These are phyloP conservation scores for Monopis laevigella DNA, from an alignment of 2,888 invertebrate genomes.

Conservation along the genomic window DNA sequence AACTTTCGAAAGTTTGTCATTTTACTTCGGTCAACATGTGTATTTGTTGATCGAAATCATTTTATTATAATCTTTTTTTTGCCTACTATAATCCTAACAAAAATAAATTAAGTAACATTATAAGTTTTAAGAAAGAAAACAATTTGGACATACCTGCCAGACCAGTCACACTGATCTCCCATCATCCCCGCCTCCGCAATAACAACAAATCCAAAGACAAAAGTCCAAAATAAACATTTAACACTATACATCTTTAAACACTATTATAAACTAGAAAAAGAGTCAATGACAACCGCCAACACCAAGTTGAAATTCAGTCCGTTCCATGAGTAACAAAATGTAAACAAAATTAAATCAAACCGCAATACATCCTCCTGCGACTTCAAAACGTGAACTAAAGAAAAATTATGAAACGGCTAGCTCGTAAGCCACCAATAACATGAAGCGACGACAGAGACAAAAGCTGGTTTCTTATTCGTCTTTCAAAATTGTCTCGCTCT, in stretches of 20 bases:
- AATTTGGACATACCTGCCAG: constrained; percentile 68
- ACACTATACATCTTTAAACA: constrained; percentile 32
- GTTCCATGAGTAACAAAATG: constrained; percentile 23
- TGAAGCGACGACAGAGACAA: not conserved
- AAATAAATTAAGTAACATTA: too few species aligned
- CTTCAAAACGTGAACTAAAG: constrained; percentile 33
- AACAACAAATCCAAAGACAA: constrained; percentile 42
- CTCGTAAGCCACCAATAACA: not conserved
- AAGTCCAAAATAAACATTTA: constrained; percentile 43
- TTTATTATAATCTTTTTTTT: too few species aligned
- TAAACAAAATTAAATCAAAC: constrained; percentile 32
- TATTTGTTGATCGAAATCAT: too few species aligned
- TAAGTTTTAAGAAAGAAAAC: too few species aligned
- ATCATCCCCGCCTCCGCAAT: constrained; percentile 64
- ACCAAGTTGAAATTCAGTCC: constrained; percentile 17
- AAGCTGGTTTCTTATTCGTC: not conserved
- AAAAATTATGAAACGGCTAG: not conserved
- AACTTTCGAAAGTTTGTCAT: too few species aligned
- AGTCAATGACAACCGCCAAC: constrained; percentile 2
- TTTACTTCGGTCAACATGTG: too few species aligned
- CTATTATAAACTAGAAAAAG: not conserved
- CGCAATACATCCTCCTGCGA: constrained; percentile 21
- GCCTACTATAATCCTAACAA: too few species aligned
- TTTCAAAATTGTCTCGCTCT: not conserved
- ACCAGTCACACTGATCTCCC: constrained; percentile 76